Base-by-base conservation (phyloP, 2,113 vertebrate genomes). In the Erythrocercus mccallii region DNA sequence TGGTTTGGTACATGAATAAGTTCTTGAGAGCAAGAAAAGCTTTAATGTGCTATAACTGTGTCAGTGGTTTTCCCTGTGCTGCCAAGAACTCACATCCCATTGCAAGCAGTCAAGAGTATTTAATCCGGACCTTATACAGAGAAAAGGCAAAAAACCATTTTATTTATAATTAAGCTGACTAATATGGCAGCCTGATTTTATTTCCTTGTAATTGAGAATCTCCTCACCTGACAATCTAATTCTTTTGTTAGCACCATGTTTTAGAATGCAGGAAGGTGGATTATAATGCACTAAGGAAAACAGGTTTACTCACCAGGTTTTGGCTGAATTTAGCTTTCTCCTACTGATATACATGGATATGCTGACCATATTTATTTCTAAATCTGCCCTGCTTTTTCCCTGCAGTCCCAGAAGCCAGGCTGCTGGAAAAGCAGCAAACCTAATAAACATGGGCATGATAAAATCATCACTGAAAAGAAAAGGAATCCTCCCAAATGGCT, bases 391-490 rank as follows among this genome's bases (percentile, higher is more conserved):
- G 80, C 15, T 56, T 89, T 96, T 80, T 11, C 25, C n/a, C 33
- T 70, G 65, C 4, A 44, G 58, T 86, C 61, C 70, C 73, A 84
- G 72, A 90, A 94, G 61, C 47, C 77, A 86, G 40, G n/a, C 37
- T 91, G 38, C 68, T 88, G 85, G 69, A 79, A 95, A 70, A 88
- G 66, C 71, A 94, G 42, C 58, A 91, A 87, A 60, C 54, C 56
- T 86, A 92, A 95, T 92, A 83, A 81, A 86, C 56, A 73, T 16
- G 15, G 64, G 25, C 68, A 60, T 81, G 93, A 96, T 94, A 90
- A 94, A 94, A 92, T 88, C 88, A 84, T 81, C 82, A 88, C 69
- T 76, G 80, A 83, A 92, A 94, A 96, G 51, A 92, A 92, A 95
- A 91, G 47, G 23, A 92, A 65, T 42, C n/a, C n/a, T 95, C 88